Percentiles rank a stretch among this genome's conserved stretches.
Evolutionary conservation across 2,888 invertebrate genomes (phyloP).

Genomic region (Coenonympha glycerion): DNA sequence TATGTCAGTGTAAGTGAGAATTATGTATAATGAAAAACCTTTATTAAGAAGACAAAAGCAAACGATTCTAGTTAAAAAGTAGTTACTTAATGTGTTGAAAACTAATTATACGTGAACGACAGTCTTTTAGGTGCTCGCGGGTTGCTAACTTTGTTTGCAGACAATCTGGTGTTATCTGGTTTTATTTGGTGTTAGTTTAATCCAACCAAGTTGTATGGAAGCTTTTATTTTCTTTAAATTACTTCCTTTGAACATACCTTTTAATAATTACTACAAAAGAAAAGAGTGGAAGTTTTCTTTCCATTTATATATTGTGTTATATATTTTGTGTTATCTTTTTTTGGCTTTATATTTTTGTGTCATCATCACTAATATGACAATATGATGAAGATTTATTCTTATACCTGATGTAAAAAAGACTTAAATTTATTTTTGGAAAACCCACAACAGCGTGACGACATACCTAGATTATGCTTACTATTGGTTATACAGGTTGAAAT

Average conservation of each 20-base stretch:
- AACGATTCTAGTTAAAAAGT: neutral
- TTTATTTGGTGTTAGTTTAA: too few relatives aligned
- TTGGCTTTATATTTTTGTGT: too few relatives aligned
- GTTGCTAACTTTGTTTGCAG: neutral
- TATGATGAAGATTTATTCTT: too few relatives aligned
- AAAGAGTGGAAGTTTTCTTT: too few relatives aligned
- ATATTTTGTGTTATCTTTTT: too few relatives aligned
- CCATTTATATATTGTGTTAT: too few relatives aligned
- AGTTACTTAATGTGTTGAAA: neutral
- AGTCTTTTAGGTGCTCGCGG: neutral
- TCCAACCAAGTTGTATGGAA: neutral
- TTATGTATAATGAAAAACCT: neutral
- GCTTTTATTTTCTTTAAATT: neutral
- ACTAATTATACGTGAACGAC: constrained; percentile 1
- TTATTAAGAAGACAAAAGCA: neutral
- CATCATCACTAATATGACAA: too few relatives aligned
- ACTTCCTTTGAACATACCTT: neutral
- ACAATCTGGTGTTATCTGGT: neutral
- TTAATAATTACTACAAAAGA: neutral
- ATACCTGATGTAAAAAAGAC: too few relatives aligned
- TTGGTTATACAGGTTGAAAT: too few relatives aligned
- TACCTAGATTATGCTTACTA: too few relatives aligned
- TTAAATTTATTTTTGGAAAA: too few relatives aligned
- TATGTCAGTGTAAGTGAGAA: neutral
- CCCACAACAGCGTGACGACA: too few relatives aligned